phyloP scores from a whole-genome alignment of 2,797 vertebrate species.

The Jordanella pulchra region DNA sequence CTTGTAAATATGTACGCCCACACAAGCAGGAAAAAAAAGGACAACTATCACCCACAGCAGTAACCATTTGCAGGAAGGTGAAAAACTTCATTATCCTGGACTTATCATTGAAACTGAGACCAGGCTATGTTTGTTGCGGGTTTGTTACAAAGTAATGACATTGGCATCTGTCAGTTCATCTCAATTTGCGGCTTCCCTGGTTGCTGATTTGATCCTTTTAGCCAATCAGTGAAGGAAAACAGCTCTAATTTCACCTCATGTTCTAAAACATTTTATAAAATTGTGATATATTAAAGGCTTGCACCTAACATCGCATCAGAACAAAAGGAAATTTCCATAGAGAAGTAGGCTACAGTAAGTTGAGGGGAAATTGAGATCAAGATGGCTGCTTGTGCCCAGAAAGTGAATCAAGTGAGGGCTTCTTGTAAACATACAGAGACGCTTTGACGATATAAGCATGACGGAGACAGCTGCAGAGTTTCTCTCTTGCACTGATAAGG shows the following conservation, averaged over 20 bases:
- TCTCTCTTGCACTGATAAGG: constrained; percentile 35
- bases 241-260: constrained; percentile 22
- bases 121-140: constrained; percentile 36
- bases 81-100: constrained; percentile 60
- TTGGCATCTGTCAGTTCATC: constrained; percentile 47
- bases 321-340: constrained; percentile 10
- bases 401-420: constrained; percentile 17
- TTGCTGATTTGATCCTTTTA: constrained; percentile 40
- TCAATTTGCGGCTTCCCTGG: constrained; percentile 41
- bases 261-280: constrained; percentile 9
- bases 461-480: constrained; percentile 39
- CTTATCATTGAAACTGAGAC: constrained; percentile 58
- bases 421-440: constrained; percentile 19
- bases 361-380: constrained; percentile 42
- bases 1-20: constrained; percentile 56
- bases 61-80: constrained; percentile 53
- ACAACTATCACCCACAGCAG: constrained; percentile 25
- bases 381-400: constrained; percentile 43
- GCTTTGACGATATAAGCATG: constrained; percentile 50
- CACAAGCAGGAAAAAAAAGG: constrained; percentile 32
- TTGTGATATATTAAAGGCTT: too few species aligned
- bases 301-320: constrained; percentile 4
- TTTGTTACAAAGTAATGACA: constrained; percentile 68
- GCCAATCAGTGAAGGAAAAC: constrained; percentile 32
- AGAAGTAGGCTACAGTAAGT: constrained; percentile 18